Evolutionary conservation across 2,797 vertebrate genomes (phyloP), one percentile per base, ranked within the genome.

Genomic region (Bradypodion pumilum): DNA sequence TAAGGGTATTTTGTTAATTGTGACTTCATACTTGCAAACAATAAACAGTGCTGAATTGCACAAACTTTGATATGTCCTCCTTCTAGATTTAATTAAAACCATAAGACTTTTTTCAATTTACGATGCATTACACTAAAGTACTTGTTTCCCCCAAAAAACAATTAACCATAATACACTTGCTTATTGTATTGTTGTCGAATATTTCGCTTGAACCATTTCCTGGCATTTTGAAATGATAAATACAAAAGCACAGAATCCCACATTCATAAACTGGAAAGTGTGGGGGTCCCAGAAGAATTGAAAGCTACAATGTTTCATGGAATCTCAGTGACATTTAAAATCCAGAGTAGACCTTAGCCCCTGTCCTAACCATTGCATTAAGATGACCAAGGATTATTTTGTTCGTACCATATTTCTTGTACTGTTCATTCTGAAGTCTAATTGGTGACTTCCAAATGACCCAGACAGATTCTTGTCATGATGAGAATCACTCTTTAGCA

Each of bases 61-160:
- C 44, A 74, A 37, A 56, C 7, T 8, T 25, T 62, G 52, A 35
- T 81, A 46, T 74, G 72, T 15, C 25, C 62, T 2, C 10, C 62
- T 82, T 15, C 12, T 5, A 81, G 16, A 1, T 66, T 2, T 82
- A 78, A n/a, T 73, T 46, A 78, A 65, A 83, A 74, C 25, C 46
- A 73, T 25, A 3, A 7, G n/a, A 37, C 79, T 75, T 19, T 4
- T 74, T 70, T 85, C n/a, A 12, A 16, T 40, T 44, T 9, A 40
- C 8, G 86, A 65, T 88, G 84, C 3, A 40, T 85, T 86, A 1
- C 13, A 40, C 80, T 78, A 35, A 83, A 23, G 74, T 81, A 81
- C 7, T 62, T 49, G 1, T 37, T 65, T 49, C 65, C 44, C 21
- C 37, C 74, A 8, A 37, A 12, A 23, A 81, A 25, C 29, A 13